Evolutionary conservation across 1,140 invertebrate genomes (phyloP).

Genomic region (Pogonomyrmex barbatus): DNA sequence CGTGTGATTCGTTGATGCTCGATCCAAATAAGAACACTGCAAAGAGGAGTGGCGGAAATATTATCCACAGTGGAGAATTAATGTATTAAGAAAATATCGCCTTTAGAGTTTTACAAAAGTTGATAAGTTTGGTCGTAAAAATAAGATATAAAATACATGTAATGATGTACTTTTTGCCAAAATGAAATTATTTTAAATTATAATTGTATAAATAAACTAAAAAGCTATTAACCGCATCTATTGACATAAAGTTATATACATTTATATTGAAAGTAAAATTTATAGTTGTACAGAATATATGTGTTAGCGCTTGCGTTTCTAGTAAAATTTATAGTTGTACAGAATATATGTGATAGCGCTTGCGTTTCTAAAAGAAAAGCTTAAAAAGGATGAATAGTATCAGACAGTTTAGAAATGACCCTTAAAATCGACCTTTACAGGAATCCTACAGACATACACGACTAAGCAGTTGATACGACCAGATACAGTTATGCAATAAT

Average conservation of each 20-base stretch:
- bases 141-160: neutral
- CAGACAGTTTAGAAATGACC: conserved; percentile 35
- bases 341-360: neutral
- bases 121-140: neutral
- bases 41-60: neutral
- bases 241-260: neutral
- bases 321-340: neutral
- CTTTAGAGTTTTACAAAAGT: neutral
- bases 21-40: neutral
- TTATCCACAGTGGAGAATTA: neutral
- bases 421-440: conserved; percentile 65
- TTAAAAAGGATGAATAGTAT: conserved; percentile 7
- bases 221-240: neutral
- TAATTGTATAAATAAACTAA: conserved; percentile 14
- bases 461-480: conserved; percentile 68
- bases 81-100: neutral
- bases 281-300: neutral
- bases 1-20: conserved; percentile 11
- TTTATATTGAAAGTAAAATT: neutral
- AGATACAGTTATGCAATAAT: conserved; percentile 82
- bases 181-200: neutral
- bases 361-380: neutral
- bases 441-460: conserved; percentile 37
- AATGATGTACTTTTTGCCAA: neutral
- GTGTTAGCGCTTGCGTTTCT: neutral